Evolutionary conservation across 2,888 invertebrate species (phyloP).

Genomic region (Drosophila siamana): DNA sequence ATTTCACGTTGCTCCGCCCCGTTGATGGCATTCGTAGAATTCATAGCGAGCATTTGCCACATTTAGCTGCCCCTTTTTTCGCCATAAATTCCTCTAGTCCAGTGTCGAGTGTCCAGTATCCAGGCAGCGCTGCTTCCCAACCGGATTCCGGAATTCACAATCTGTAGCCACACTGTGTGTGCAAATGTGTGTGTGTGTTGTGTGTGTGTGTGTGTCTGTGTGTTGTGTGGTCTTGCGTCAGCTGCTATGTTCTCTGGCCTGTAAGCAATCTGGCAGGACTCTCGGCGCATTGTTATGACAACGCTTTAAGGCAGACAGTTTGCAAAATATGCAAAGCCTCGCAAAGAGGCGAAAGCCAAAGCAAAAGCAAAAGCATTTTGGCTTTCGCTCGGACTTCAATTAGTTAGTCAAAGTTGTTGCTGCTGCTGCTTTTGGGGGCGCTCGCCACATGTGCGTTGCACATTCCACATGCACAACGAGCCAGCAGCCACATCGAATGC

Average conservation of each 20-base stretch:
- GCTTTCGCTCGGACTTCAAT: constrained; percentile 38
- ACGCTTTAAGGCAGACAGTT: constrained; percentile 11
- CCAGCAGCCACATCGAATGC: too few relatives aligned
- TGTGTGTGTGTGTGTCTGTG: constrained; percentile 1
- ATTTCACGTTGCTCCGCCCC: constrained; percentile 42
- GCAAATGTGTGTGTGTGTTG: constrained; percentile 4
- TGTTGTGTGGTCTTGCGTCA: constrained; percentile 23
- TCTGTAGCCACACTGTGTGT: not conserved
- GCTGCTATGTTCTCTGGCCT: constrained; percentile 42
- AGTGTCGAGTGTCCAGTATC: not conserved
- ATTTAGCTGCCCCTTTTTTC: constrained; percentile 39
- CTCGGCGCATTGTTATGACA: constrained; percentile 51
- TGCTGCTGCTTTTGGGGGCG: too few relatives aligned
- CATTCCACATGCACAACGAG: too few relatives aligned
- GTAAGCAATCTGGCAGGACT: constrained; percentile 27
- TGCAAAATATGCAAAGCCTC: constrained; percentile 34
- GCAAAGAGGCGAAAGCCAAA: not conserved
- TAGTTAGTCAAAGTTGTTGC: constrained; percentile 35
- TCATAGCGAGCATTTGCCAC: constrained; percentile 61
- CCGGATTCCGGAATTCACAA: not conserved
- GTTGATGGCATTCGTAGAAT: constrained; percentile 51
- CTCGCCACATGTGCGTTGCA: too few relatives aligned
- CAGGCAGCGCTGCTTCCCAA: too few relatives aligned
- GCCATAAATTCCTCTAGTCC: constrained; percentile 41
- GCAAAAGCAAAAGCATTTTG: constrained; percentile 37